Evolutionary conservation across 2,888 invertebrate genomes (phyloP), one percentile per base, ranked within the genome.

Genomic region (Digitonthophagus gazella): DNA sequence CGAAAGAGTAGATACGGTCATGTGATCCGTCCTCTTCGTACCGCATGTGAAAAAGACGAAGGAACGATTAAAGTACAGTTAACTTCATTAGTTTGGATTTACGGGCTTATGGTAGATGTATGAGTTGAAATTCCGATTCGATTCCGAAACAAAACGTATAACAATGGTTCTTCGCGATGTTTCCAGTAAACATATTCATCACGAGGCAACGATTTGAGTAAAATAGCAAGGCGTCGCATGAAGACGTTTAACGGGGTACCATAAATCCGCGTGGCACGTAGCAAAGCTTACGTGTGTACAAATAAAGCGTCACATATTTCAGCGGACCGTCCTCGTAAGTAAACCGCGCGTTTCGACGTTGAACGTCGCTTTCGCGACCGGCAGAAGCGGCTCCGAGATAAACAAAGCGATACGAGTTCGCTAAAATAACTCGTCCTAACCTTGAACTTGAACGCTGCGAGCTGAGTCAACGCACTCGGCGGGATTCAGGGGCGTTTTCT

Each of bases 401-500:
- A 73, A 74, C 74, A 74, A 70, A 74, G 72, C 71, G 70, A 71
- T 71, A 71, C 69, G 72, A 44, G 28, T 75, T 75, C 70, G 75
- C 75, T 73, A 75, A 75, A 75, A 75, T 75, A 75, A 73, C 74
- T 72, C 73, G 71, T 71, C 72, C 72, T 75, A 74, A 75, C 76
- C 76, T 76, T 76, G 76, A 76, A 76, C 76, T 76, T 76, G 76
- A 75, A 75, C 75, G 75, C 73, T 69, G 44, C 66, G 68, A 71
- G 68, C 63, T 70, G 71, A 74, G 76, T 75, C 75, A 74, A 73
- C 72, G 75, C 72, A 75, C 75, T 68, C 28, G 28, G 28, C 28
- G 28, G 28, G 28, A 44, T 44, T 44, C 28, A 44, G 28, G 28
- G 28, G 28, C 28, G 28, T 44, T 44, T 44, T 44, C 28, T 44